Base-by-base conservation (phyloP, 2,113 vertebrate species). In the Macquaria ambigua region DNA sequence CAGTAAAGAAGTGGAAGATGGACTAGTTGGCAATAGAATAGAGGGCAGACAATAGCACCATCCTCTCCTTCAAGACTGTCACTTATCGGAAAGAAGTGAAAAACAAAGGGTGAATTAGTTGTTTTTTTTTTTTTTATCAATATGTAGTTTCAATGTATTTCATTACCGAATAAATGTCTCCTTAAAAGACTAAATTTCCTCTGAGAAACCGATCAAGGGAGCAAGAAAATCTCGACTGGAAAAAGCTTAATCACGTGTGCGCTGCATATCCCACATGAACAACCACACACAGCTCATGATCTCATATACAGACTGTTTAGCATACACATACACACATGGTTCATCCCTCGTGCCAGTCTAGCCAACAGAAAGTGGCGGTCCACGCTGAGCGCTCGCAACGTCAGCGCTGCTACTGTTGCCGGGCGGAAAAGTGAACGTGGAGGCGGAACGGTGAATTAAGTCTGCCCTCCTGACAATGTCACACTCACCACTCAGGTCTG, bases 361-460 rank as follows among this genome's bases (percentile, higher is more conserved):
- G 90, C 93, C 93, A 95, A 94, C 93, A 92, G 93, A 89, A 93
- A 95, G 86, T 87, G 92, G 85, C 62, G 68, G 82, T 84, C 78
- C 71, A 61, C 71, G 68, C 84, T 62, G 79, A 92, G 85, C 74
- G 76, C 87, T 84, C 55, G 75, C 84, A 83, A 92, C 89, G 91
- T 94, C 93, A 93, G 90, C 15, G 63, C 86, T 83, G 85, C 91
- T 86, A 39, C 93, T 94, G 95, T 96, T 96, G 95, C 95, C 86
- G 82, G 95, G 95, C 61, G 85, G 88, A 93, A 95, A 93, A 93
- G 83, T 81, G 71, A 87, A 85, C 58, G 83, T 55, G 89, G 89
- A 94, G 93, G 93, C 90, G 79, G 92, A 91, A 90, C 85, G 50
- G 74, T 83, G 87, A 93, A 93, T 94, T 81, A 93, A 93, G 90